These are phyloP conservation scores for Nycticryphes semicollaris DNA, from an alignment of 2,113 vertebrate genomes.

Conservation along the genomic window DNA sequence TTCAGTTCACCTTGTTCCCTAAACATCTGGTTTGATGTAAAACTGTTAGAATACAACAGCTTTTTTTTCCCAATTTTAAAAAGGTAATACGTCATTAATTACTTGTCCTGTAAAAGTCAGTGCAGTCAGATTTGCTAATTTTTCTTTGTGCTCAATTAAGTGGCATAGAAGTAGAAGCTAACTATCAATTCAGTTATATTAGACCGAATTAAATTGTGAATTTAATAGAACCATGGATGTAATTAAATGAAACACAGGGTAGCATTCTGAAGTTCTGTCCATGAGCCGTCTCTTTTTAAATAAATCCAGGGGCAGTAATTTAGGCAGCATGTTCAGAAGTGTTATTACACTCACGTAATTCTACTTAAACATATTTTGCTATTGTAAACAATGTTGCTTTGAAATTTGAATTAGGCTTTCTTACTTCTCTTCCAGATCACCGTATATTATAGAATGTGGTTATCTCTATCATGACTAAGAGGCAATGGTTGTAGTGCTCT, in stretches of 20 bases:
- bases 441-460: neutral
- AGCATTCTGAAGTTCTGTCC: neutral
- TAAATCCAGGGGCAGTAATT: neutral
- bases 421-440: neutral
- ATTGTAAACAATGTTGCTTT: neutral
- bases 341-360: neutral
- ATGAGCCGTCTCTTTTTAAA: neutral
- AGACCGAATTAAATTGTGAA: neutral
- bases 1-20: neutral
- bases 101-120: neutral
- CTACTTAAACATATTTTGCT: neutral
- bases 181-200: neutral
- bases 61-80: neutral
- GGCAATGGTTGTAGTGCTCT: neutral
- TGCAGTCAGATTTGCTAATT: neutral
- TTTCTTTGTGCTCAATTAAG: neutral
- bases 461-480: neutral
- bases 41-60: neutral
- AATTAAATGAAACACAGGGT: neutral
- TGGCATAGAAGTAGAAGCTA: neutral
- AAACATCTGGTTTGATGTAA: neutral
- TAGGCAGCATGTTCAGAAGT: neutral
- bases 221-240: neutral
- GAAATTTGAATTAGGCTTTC: neutral
- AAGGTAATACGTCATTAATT: neutral